Base-by-base conservation (phyloP, 1,140 invertebrate genomes). In the Trichonephila clavata region DNA sequence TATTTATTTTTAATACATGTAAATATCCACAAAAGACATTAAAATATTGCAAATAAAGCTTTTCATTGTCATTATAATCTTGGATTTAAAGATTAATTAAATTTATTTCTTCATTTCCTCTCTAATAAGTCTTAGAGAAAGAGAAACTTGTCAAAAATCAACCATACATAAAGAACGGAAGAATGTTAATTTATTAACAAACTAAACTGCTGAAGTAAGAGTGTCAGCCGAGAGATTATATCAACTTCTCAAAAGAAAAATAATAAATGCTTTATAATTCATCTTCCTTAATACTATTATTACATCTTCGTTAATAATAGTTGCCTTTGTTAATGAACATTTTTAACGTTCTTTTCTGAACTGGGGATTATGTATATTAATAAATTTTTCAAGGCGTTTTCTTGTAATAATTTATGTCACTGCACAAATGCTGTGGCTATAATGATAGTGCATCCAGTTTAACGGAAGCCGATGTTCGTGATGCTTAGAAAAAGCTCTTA, bases 331-430 rank as follows among this genome's bases (percentile, higher is more conserved):
- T 92, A 92, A 92, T 71, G 43, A 92, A 16, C 7, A 7, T 92
- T 92, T 92, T 92, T 86, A 92, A 86, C 57, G 39, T 65, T 32
- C 61, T 71, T 92, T 92, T 86, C 20, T n/a, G 18, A 16, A 92
- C 89, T 21, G 59, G 59, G 32, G 61, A 57, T 92, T 92, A n/a
- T 71, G 13, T 57, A 59, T 91, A 91, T 86, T 92, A 86, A 71
- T 92, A 92, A 92, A 92, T 71, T 60, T 24, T 92, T 63, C 59
- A 18, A 71, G 83, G 90, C 90, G 81, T 92, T 86, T 86, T n/a
- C 90, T 68, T 86, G 60, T 86, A 92, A 86, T 92, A 86, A 92
- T 92, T 92, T 86, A 63, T 86, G 90, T 92, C 81, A 86, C 50
- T 59, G 61, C 20, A 24, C 90, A 59, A 84, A 63, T 63, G 16